A percentile compares a stretch with the other conserved stretches of the same genome.
phyloP scores from a whole-genome alignment of 2,797 vertebrate genomes.

The Avahi laniger region DNA sequence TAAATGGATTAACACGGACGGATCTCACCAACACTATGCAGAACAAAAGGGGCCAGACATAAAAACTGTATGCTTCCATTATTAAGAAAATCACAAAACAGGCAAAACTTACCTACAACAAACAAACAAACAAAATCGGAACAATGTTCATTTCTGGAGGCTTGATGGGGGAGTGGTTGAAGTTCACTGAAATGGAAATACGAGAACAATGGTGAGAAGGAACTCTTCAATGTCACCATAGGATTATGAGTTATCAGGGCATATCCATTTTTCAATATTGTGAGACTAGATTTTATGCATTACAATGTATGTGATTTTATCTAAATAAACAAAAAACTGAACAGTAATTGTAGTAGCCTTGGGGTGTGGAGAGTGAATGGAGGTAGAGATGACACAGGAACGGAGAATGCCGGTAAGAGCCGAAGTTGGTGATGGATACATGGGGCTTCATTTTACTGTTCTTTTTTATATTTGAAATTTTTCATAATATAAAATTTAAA shows the following conservation, averaged over 20 bases:
- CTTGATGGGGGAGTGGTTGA: background rate
- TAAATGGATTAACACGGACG: background rate
- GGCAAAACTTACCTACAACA: background rate
- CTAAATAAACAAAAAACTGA: background rate
- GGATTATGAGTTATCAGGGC: background rate
- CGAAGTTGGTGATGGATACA: background rate
- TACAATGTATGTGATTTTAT: background rate
- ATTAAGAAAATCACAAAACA: background rate
- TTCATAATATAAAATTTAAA: background rate
- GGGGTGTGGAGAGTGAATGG: no score
- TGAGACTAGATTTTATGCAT: background rate
- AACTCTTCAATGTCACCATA: background rate
- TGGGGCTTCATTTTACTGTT: background rate
- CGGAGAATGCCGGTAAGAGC: background rate
- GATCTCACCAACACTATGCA: background rate
- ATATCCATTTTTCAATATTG: background rate
- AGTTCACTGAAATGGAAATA: background rate
- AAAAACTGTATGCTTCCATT: background rate
- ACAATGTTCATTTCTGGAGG: background rate
- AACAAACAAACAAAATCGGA: background rate
- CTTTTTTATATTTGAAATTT: background rate
- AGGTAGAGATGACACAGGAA: background rate
- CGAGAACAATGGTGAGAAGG: background rate
- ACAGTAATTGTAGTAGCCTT: background rate
- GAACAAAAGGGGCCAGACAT: background rate